Evolutionary conservation across 2,888 invertebrate species (phyloP).

Genomic region (Dermolepida albohirtum): DNA sequence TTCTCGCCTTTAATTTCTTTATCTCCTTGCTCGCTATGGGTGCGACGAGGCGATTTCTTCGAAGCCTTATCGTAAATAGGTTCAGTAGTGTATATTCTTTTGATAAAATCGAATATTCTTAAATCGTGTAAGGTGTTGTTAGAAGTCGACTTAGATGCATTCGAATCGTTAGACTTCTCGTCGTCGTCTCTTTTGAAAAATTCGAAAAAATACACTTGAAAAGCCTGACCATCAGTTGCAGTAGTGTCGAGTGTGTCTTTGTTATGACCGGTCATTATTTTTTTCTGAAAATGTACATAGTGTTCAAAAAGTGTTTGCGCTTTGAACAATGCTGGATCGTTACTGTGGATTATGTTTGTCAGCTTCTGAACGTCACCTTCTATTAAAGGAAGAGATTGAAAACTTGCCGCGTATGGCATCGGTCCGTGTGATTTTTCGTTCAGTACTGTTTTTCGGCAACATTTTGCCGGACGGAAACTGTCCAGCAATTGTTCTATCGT

Average conservation of each 20-base stretch:
- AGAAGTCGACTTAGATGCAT: not conserved
- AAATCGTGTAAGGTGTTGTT: constrained; percentile 33
- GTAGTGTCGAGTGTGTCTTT: constrained; percentile 31
- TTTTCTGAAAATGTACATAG: constrained; percentile 51
- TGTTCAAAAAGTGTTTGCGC: constrained; percentile 44
- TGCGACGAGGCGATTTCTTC: constrained; percentile 2
- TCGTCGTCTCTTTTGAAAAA: constrained; percentile 44
- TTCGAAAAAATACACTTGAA: constrained; percentile 48
- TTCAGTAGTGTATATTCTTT: constrained; percentile 37
- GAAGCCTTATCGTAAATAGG: constrained; percentile 29
- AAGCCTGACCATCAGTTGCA: constrained; percentile 11
- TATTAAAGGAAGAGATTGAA: constrained; percentile 48
- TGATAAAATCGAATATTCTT: constrained; percentile 40
- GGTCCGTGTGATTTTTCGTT: constrained; percentile 43
- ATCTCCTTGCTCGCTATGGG: not conserved
- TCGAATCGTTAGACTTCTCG: constrained; percentile 17
- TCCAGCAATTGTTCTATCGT: constrained; percentile 44
- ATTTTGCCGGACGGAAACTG: constrained; percentile 48
- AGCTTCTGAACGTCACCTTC: constrained; percentile 36
- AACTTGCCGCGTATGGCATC: constrained; percentile 48
- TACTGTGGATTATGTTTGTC: constrained; percentile 40
- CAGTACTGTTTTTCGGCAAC: constrained; percentile 46
- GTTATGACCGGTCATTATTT: constrained; percentile 35
- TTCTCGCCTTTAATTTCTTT: not conserved
- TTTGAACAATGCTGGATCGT: constrained; percentile 29